Percentiles rank a stretch among this genome's conserved stretches.
phyloP scores from a whole-genome alignment of 2,888 invertebrate species.

The Mechanitis mazaeus region DNA sequence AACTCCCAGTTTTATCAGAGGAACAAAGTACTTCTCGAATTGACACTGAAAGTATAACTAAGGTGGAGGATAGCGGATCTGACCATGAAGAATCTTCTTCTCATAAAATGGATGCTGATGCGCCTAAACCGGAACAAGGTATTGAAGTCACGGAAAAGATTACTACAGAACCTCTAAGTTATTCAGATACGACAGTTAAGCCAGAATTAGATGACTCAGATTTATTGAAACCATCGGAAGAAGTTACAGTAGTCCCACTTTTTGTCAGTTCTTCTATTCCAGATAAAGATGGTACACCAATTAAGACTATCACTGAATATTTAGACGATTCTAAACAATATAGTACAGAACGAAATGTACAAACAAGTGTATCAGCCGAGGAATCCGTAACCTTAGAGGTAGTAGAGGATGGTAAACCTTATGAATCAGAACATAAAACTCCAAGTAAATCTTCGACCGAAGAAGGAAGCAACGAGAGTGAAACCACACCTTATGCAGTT shows the following conservation, averaged over 20 bases:
- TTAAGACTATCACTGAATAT: not conserved
- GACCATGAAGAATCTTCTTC: not conserved
- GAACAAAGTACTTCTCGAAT: slow-evolving; percentile 4
- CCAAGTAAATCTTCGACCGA: slow-evolving; percentile 22
- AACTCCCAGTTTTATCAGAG: not conserved
- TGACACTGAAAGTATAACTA: not conserved
- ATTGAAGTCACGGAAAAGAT: slow-evolving; percentile 19
- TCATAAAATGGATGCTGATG: slow-evolving; percentile 8
- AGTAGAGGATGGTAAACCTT: slow-evolving; percentile 16
- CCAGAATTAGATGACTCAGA: not conserved
- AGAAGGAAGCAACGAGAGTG: slow-evolving; percentile 23
- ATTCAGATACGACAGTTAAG: not conserved
- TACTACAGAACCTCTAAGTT: slow-evolving; percentile 3
- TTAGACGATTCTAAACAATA: not conserved
- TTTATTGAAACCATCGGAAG: slow-evolving; percentile 1
- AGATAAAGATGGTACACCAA: slow-evolving; percentile 6
- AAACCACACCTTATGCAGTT: slow-evolving; percentile 48
- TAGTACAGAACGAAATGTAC: not conserved
- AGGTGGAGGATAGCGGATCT: not conserved
- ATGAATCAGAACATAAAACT: slow-evolving; percentile 12
- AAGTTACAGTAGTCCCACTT: not conserved
- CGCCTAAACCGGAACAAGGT: slow-evolving; percentile 7
- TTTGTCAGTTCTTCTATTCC: not conserved
- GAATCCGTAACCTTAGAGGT: slow-evolving; percentile 16
- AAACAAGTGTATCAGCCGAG: slow-evolving; percentile 7